Percentiles rank a stretch among this genome's conserved stretches.
Conservation (phyloP, 1,140 invertebrate genomes). For the Pseudomyrmex concolor region DNA sequence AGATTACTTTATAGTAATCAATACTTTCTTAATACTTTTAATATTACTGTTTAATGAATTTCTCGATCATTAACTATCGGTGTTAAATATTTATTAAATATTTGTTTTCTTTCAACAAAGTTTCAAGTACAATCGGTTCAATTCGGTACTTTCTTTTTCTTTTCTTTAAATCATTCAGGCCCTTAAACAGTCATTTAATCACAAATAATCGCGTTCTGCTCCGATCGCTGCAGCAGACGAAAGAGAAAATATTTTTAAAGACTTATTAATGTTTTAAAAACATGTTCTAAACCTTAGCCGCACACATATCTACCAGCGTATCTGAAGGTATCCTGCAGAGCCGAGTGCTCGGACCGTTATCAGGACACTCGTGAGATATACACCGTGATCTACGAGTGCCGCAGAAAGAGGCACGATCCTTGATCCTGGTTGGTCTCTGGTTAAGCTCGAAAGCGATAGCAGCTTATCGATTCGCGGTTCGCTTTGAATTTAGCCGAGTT, state of each 20-base stretch:
- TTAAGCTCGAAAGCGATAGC: conserved; percentile 70
- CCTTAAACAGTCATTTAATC: neutral
- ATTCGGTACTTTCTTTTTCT: no score
- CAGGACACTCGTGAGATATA: conserved; percentile 67
- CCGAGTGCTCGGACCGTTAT: conserved; percentile 66
- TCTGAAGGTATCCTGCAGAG: conserved; percentile 17
- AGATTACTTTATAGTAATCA: no score
- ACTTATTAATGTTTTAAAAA: conserved; percentile 26
- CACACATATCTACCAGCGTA: neutral
- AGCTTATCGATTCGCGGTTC: conserved; percentile 78
- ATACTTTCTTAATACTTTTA: no score
- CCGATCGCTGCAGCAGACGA: neutral
- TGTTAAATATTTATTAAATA: neutral
- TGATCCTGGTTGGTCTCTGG: conserved; percentile 64
- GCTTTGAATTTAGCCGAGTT: conserved; percentile 79
- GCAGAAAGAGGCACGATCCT: conserved; percentile 54
- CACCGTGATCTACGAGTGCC: neutral
- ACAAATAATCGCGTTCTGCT: neutral
- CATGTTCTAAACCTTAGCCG: neutral
- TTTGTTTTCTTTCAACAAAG: neutral
- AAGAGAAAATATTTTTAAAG: conserved; percentile 3
- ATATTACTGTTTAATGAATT: no score
- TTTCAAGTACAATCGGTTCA: no score
- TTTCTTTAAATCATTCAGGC: no score
- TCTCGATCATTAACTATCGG: no score